Evolutionary conservation across 2,797 vertebrate genomes (phyloP), one percentile per base, ranked within the genome.

Genomic region (Heliangelus exortis): DNA sequence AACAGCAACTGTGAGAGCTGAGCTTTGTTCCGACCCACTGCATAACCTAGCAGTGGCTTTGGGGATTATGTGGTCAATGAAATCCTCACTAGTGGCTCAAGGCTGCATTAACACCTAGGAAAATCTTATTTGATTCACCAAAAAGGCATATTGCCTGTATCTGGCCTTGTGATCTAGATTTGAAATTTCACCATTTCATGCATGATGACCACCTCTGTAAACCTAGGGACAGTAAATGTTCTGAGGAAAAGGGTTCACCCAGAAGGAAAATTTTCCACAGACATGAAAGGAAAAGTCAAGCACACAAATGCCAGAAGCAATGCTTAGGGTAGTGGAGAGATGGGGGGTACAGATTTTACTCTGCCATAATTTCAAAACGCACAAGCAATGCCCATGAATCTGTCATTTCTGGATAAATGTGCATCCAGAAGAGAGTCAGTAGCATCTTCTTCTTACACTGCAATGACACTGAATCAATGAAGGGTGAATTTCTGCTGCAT

Each of bases 121-220:
- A 91, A 93, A 83, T 84, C 66, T 82, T 72, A 79, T 28, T 31
- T 55, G 61, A 85, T 69, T 91, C 75, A 84, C 80, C 53, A 92
- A 84, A 84, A 91, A 58, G 84, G 25, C 45, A 50, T 28, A 71
- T 28, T 51, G 87, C 69, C 65, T 85, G 41, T 31, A 76, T 66
- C 79, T 69, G 78, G 87, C 69, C 90, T 80, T 21, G 59, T 80
- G 68, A 86, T 90, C 69, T 57, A 54, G 59, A 79, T 48, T 57
- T 92, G 85, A 94, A 80, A 95, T 85, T 54, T 84, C 75, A 63
- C 59, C 71, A 19, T 83, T 91, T 93, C 89, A 50, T 55, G 58
- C 53, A 39, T 14, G 57, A 84, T 59, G 79, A 80, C 71, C 68
- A 54, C 26, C 36, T 34, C 50, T 62, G 34, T 31, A 90, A 88